These are phyloP conservation scores for Salminus brasiliensis DNA, from an alignment of 2,113 vertebrate genomes.

Conservation along the genomic window DNA sequence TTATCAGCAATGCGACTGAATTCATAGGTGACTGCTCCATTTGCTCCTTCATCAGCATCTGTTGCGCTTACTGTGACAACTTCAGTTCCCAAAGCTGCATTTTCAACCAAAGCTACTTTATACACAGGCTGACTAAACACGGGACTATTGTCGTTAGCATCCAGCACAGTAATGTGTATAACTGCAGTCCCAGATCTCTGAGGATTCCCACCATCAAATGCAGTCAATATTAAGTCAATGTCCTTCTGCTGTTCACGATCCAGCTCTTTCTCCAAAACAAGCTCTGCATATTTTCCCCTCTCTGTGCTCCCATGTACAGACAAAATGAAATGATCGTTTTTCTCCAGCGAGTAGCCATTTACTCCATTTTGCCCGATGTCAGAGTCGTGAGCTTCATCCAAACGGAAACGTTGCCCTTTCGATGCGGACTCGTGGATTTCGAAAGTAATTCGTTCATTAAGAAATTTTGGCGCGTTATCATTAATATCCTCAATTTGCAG, in stretches of 20 bases:
- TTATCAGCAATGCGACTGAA: conserved; percentile 24
- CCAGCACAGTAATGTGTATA: conserved; percentile 54
- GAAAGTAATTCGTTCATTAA: conserved; percentile 46
- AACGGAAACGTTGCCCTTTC: conserved; percentile 58
- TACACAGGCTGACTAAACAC: conserved; percentile 43
- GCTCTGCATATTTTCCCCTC: conserved; percentile 53
- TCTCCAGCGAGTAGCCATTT: conserved; percentile 56
- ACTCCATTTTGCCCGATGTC: conserved; percentile 62
- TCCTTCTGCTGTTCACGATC: conserved; percentile 46
- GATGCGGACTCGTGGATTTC: conserved; percentile 62
- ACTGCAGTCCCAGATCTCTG: conserved; percentile 57
- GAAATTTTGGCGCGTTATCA: conserved; percentile 71
- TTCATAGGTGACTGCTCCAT: conserved; percentile 29
- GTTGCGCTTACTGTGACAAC: conserved; percentile 68
- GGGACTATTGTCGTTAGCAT: conserved; percentile 42
- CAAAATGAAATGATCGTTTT: conserved; percentile 59
- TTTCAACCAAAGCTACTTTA: conserved; percentile 43
- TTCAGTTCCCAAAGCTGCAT: conserved; percentile 33
- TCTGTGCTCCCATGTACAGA: conserved; percentile 43
- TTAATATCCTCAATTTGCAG: conserved; percentile 73
- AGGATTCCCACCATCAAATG: conserved; percentile 47
- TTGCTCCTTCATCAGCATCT: conserved; percentile 54
- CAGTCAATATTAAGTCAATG: conserved; percentile 37
- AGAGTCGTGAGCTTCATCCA: conserved; percentile 62
- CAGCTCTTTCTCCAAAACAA: conserved; percentile 39